Base-by-base conservation (phyloP, 2,888 invertebrate genomes). In the Drosophila subquinaria region DNA sequence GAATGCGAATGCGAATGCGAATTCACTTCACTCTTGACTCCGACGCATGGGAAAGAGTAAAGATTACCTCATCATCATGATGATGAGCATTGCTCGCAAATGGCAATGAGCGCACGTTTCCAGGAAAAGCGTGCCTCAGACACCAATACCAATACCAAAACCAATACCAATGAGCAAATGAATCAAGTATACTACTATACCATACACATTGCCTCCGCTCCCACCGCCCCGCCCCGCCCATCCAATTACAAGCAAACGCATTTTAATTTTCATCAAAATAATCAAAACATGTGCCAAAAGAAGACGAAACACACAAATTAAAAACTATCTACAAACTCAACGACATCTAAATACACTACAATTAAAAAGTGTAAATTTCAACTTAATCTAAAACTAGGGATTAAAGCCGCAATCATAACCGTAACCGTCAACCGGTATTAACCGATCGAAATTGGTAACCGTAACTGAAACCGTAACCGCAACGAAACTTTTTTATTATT, bases 231-330 rank as follows among this genome's bases (percentile, higher is more conserved):
- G 27, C 27, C 27, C 27, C 50, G 23, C 50, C 15, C 53, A 60
- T 61, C 35, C 74, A 83, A 85, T 89, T 89, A 89, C 85, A 84
- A 77, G 89, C 80, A 88, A 89, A 85, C 89, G 89, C 82, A 85
- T 84, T 89, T 89, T 87, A 89, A 89, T 89, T 85, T 85, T 77
- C 82, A 87, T 84, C 75, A 79, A 89, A 88, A 88, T 85, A 88
- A 89, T 84, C 82, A 88, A 88, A 89, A 85, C 84, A 89, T 84
- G 88, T 84, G 84, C 85, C 88, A 74, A 61, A 76, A 64, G 51
- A 36, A 42, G 35, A 27, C 15, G 15, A 40, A 55, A 47, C 43
- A 47, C 43, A 8, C 36, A 47, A 6, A 61, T 36, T 56, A 51
- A 42, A 55, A 38, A 17, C 23, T 20, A 36, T 9, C 10, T 10